Percentiles rank a stretch among this genome's conserved stretches.
These are phyloP conservation scores for Hemibagrus guttatus DNA, from an alignment of 2,797 vertebrate species.

Conservation along the genomic window DNA sequence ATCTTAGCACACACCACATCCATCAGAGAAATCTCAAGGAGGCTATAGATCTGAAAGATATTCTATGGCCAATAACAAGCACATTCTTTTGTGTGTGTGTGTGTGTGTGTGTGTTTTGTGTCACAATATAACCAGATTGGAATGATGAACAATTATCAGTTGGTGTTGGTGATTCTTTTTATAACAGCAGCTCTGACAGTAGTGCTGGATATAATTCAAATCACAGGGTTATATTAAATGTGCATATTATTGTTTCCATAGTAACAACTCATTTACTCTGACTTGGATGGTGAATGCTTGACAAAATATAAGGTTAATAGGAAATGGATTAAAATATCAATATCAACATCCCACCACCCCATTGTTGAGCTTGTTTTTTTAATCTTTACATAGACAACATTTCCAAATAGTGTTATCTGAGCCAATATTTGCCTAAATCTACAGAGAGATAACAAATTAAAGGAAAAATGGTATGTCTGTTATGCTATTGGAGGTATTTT, in stretches of 20 bases:
- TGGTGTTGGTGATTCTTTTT: background rate
- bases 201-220: background rate
- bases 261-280: background rate
- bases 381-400: background rate
- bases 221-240: conserved; percentile 1
- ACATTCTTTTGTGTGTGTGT: background rate
- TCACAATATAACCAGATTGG: background rate
- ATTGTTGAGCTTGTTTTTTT: background rate
- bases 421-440: background rate
- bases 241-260: conserved; percentile 13
- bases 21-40: conserved; percentile 6
- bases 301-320: conserved; percentile 5
- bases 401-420: too few relatives aligned
- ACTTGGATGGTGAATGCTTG: background rate
- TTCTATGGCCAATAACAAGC: conserved; percentile 1
- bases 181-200: background rate
- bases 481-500: background rate
- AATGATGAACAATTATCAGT: background rate
- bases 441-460: background rate
- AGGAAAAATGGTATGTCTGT: background rate
- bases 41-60: background rate
- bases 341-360: background rate
- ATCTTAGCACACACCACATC: conserved; percentile 43
- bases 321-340: background rate
- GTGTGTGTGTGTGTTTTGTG: background rate